Percentiles rank a stretch among this genome's conserved stretches.
These are phyloP conservation scores for Labrus mixtus DNA, from an alignment of 2,113 vertebrate genomes.

Conservation along the genomic window DNA sequence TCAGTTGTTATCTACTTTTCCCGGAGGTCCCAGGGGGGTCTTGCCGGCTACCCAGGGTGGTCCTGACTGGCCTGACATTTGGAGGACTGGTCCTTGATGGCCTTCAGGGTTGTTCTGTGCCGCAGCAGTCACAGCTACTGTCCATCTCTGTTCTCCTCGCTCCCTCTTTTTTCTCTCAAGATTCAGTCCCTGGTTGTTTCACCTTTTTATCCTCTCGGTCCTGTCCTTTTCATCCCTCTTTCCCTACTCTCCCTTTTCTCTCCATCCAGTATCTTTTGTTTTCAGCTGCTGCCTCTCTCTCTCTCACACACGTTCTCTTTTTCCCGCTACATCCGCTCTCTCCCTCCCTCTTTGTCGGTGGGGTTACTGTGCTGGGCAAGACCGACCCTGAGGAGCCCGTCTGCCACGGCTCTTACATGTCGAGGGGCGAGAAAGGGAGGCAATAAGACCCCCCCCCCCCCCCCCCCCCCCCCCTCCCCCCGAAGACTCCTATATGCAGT, in stretches of 20 bases:
- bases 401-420: conserved; percentile 34
- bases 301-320: conserved; percentile 16
- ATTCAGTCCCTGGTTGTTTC: conserved; percentile 62
- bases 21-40: conserved; percentile 62
- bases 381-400: conserved; percentile 38
- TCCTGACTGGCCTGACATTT: conserved; percentile 76
- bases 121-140: conserved; percentile 61
- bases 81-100: conserved; percentile 67
- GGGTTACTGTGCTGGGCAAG: conserved; percentile 38
- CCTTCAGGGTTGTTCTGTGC: conserved; percentile 58
- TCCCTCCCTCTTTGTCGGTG: not conserved
- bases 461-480: no score
- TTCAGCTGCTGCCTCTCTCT: not conserved
- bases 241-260: conserved; percentile 10
- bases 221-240: conserved; percentile 38
- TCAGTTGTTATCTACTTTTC: conserved; percentile 70
- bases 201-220: conserved; percentile 54
- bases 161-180: conserved; percentile 44
- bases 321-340: not conserved
- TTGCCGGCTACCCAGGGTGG: conserved; percentile 63
- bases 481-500: conserved; percentile 38
- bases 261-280: conserved; percentile 24
- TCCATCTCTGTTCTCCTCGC: conserved; percentile 26
- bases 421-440: not conserved
- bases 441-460: no score